These are phyloP conservation scores for Amblyjoppa fuscipennis DNA, from an alignment of 2,888 invertebrate species.

Conservation along the genomic window DNA sequence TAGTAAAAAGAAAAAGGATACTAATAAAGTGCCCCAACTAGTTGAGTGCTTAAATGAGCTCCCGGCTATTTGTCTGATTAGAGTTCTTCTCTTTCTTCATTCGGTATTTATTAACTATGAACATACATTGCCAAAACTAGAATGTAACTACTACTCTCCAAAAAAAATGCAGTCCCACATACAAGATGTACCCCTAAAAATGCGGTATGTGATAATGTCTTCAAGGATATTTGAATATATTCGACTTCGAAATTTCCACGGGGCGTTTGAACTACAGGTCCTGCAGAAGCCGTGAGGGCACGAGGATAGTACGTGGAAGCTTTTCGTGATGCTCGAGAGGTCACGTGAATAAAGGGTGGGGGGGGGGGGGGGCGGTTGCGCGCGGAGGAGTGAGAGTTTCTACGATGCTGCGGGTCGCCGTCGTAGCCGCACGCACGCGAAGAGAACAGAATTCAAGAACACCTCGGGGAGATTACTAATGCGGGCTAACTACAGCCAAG, in stretches of 20 bases:
- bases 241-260: constrained; percentile 64
- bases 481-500: constrained; percentile 80
- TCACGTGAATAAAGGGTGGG: constrained; percentile 49
- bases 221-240: constrained; percentile 58
- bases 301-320: constrained; percentile 41
- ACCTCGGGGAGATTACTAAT: constrained; percentile 82
- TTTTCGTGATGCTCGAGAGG: constrained; percentile 63
- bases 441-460: constrained; percentile 76
- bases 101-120: neutral
- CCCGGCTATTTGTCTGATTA: too few species aligned
- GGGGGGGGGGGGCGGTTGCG: constrained; percentile 27
- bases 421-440: constrained; percentile 55
- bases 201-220: constrained; percentile 55
- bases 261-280: constrained; percentile 23
- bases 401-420: constrained; percentile 63
- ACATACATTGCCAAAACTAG: neutral
- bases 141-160: neutral
- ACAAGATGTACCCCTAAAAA: constrained; percentile 5
- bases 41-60: too few species aligned
- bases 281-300: constrained; percentile 34
- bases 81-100: too few species aligned
- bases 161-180: neutral
- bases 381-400: constrained; percentile 26
- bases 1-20: too few species aligned
- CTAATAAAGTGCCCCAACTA: too few species aligned